Evolutionary conservation across 2,797 vertebrate species (phyloP).

Genomic region (Enteromius unitaeniatus): DNA sequence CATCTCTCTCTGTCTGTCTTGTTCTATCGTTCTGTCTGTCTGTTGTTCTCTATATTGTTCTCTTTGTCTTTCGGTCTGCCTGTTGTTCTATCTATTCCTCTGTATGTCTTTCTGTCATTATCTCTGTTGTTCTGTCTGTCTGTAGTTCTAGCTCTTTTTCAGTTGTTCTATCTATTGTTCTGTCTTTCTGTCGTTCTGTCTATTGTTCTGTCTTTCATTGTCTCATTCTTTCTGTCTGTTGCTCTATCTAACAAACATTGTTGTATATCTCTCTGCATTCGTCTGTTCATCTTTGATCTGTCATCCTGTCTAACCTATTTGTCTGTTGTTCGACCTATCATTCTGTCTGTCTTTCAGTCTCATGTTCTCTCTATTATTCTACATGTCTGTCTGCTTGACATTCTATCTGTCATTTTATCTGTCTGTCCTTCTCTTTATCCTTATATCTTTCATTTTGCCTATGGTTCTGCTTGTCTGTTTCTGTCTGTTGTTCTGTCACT

Average conservation of each 20-base stretch:
- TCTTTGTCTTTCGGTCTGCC: not conserved
- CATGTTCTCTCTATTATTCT: not conserved
- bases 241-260: not conserved
- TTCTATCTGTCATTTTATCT: not conserved
- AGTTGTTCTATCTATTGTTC: too few species aligned
- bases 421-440: not conserved
- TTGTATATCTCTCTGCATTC: not conserved
- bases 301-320: not conserved
- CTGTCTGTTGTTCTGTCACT: not conserved
- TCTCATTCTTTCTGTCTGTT: not conserved
- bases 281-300: not conserved
- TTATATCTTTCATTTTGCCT: not conserved
- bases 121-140: not conserved
- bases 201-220: not conserved
- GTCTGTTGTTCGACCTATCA: not conserved
- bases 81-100: not conserved
- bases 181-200: not conserved
- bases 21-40: not conserved
- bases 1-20: not conserved
- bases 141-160: not conserved
- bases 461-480: not conserved
- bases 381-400: not conserved
- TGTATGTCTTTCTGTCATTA: not conserved
- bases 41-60: not conserved
- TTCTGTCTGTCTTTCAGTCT: not conserved